Base-by-base conservation (phyloP, 1,140 invertebrate genomes). In the Lamellibrachia luymesi region DNA sequence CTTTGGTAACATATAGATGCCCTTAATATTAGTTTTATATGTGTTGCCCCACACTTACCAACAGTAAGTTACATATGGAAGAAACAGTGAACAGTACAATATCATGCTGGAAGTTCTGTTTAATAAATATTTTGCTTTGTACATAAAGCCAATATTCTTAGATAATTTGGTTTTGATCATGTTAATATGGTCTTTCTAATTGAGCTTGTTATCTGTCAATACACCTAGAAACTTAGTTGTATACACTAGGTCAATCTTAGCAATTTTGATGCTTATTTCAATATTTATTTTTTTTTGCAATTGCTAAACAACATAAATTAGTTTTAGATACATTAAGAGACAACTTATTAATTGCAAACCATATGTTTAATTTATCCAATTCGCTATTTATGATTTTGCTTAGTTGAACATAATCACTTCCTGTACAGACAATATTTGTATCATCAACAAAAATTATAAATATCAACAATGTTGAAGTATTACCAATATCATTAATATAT, bases 171-270 rank as follows among this genome's bases (percentile, higher is more conserved):
- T 8, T n/a, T 91, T 91, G 2, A 91, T 22, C 38, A 50, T 91
- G 38, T 10, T n/a, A 7, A 38, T 91, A 38, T 91, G n/a, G 50
- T 91, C 90, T 13, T 91, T 91, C 90, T n/a, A 91, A n/a, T 7
- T 91, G 38, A 91, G 50, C 27, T 7, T 91, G 7, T 91, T 51
- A 91, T 91, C n/a, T 91, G 27, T 91, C 22, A 91, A 91, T 91
- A 91, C n/a, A 49, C 90, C 4, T 50, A 91, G 90, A 91, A 91
- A 7, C 50, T 91, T 91, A 91, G 90, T 6, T 51, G 10, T 51
- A 91, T 22, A 91, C 90, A 13, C 50, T 10, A 49, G 13, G 90
- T 91, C 90, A 91, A 51, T 91, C 64, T 80, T 80, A 22, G 5
- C 17, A 80, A 10, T 80, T 6, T 80, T 80, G 25, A 80, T 80